These are phyloP conservation scores for Idaea straminata DNA, from an alignment of 2,888 invertebrate genomes.

Conservation along the genomic window DNA sequence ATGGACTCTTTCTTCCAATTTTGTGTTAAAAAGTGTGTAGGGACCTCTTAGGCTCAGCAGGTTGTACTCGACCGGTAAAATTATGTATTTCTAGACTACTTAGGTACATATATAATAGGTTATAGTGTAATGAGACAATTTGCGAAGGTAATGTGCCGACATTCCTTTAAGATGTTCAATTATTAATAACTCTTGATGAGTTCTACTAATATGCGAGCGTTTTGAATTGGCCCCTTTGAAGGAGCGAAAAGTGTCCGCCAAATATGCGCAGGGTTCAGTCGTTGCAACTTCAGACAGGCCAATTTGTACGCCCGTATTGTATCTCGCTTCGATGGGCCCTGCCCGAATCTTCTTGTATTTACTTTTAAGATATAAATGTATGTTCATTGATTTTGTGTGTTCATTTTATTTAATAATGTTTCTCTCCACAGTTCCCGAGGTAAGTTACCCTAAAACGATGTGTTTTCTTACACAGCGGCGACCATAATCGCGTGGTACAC, in stretches of 20 bases:
- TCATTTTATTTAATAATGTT: constrained; percentile 76
- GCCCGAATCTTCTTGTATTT: constrained; percentile 62
- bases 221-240: constrained; percentile 9
- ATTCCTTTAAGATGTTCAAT: constrained; percentile 68
- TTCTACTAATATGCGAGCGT: constrained; percentile 31
- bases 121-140: constrained; percentile 49
- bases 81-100: constrained; percentile 56
- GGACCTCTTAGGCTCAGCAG: constrained; percentile 45
- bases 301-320: background rate
- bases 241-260: background rate
- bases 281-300: background rate
- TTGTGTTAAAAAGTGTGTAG: background rate
- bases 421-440: constrained; percentile 74
- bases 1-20: background rate
- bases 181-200: constrained; percentile 38
- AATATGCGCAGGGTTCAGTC: background rate
- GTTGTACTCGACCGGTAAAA: constrained; percentile 42
- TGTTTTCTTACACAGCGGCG: constrained; percentile 11
- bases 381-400: constrained; percentile 75
- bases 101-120: constrained; percentile 48
- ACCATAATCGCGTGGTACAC: too few species aligned
- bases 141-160: constrained; percentile 64
- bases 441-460: constrained; percentile 60
- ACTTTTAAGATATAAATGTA: constrained; percentile 79
- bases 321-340: constrained; percentile 36